Conservation (phyloP, 2,888 invertebrate genomes). For the Scaptomyza parva region DNA sequence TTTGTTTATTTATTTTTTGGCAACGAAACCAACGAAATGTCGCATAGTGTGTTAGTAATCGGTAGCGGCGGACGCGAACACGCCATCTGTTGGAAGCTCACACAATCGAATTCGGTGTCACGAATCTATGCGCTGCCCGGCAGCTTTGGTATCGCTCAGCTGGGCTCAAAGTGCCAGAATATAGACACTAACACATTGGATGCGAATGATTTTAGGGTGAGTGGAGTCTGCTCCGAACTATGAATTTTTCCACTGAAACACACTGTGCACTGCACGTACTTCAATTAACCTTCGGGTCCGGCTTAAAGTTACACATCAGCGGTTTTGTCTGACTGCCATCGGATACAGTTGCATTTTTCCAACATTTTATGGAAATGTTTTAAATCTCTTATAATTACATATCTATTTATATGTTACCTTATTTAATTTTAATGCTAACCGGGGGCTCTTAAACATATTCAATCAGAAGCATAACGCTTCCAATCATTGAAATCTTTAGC, state of each 20-base stretch:
- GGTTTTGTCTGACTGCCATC: background rate
- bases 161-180: constrained; percentile 88
- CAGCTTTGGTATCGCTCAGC: constrained; percentile 91
- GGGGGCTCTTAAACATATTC: constrained; percentile 34
- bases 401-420: constrained; percentile 29
- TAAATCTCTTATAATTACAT: constrained; percentile 14
- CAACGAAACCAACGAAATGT: constrained; percentile 52
- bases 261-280: constrained; percentile 35
- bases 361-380: constrained; percentile 36
- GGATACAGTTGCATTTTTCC: constrained; percentile 24
- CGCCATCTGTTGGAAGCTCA: constrained; percentile 96
- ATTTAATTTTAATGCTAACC: constrained; percentile 41
- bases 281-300: constrained; percentile 56
- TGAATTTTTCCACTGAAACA: background rate
- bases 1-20: constrained; percentile 17
- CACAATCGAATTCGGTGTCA: constrained; percentile 90
- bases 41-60: constrained; percentile 90
- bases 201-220: constrained; percentile 89
- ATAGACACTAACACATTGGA: constrained; percentile 82
- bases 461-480: constrained; percentile 39
- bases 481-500: constrained; percentile 16
- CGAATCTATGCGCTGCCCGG: constrained; percentile 94
- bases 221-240: constrained; percentile 1
- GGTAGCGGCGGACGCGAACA: constrained; percentile 98
- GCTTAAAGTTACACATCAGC: constrained; percentile 42